Evolutionary conservation across 64 coral and sea anemone genomes (phyloP).

Genomic region (Actinia tenebrosa): DNA sequence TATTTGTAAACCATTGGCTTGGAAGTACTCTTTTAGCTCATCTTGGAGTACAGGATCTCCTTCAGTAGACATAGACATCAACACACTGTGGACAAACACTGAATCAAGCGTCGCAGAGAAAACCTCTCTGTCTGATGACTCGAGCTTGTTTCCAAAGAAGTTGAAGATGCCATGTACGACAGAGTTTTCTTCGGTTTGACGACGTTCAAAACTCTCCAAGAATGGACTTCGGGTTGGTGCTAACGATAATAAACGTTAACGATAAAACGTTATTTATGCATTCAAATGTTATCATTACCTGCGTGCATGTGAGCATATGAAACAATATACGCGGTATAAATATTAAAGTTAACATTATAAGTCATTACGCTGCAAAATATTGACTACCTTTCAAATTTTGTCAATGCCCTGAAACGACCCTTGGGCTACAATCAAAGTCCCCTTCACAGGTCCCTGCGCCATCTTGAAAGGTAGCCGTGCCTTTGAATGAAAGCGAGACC

Average conservation of each 20-base stretch:
- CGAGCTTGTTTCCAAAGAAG: slow-evolving; percentile 71
- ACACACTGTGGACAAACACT: slow-evolving; percentile 80
- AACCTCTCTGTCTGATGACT: slow-evolving; percentile 43
- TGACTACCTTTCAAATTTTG: too few species aligned
- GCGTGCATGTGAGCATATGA: too few species aligned
- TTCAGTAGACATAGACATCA: slow-evolving; percentile 55
- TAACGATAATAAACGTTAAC: background rate
- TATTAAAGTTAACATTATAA: too few species aligned
- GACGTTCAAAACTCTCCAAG: slow-evolving; percentile 78
- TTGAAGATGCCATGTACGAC: slow-evolving; percentile 68
- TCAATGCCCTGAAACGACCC: too few species aligned
- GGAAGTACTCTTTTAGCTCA: slow-evolving; percentile 75
- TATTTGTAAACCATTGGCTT: slow-evolving; percentile 65
- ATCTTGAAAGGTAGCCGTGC: too few species aligned
- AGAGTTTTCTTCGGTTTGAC: slow-evolving; percentile 83
- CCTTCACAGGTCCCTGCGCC: too few species aligned
- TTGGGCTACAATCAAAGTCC: too few species aligned
- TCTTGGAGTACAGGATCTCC: slow-evolving; percentile 55
- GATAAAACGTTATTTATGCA: too few species aligned
- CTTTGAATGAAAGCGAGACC: too few species aligned
- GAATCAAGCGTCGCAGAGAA: slow-evolving; percentile 63
- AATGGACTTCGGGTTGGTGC: slow-evolving; percentile 44
- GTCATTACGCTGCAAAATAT: too few species aligned
- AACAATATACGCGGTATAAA: too few species aligned
- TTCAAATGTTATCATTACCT: too few species aligned